These are phyloP conservation scores for Drosophila borborema DNA, from an alignment of 2,888 invertebrate species.

Conservation along the genomic window DNA sequence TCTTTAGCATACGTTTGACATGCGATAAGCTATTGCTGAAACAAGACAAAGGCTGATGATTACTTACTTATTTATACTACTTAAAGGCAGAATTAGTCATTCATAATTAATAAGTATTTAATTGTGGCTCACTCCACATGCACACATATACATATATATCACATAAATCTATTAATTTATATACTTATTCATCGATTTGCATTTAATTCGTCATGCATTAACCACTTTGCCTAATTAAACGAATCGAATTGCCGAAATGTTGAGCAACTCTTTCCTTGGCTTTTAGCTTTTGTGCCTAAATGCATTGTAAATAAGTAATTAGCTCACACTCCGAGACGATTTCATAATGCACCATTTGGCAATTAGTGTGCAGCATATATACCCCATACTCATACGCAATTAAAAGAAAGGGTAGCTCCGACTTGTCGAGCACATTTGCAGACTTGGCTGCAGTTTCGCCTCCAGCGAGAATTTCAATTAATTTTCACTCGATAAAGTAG, in stretches of 20 bases:
- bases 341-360: slow-evolving; percentile 21
- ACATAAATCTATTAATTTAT: background rate
- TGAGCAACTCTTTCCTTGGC: slow-evolving; percentile 4
- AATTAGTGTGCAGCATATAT: background rate
- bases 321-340: slow-evolving; percentile 14
- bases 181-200: background rate
- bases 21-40: background rate
- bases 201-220: slow-evolving; percentile 10
- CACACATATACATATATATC: background rate
- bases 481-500: slow-evolving; percentile 56
- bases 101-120: background rate
- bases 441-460: slow-evolving; percentile 37
- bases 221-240: slow-evolving; percentile 32
- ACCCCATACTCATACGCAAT: background rate
- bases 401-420: background rate
- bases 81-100: background rate
- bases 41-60: background rate
- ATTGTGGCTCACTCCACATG: background rate
- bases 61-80: too few species aligned
- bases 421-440: slow-evolving; percentile 17
- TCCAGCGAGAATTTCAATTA: slow-evolving; percentile 66
- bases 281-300: background rate
- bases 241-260: slow-evolving; percentile 11
- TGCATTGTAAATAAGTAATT: slow-evolving; percentile 37
- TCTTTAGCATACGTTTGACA: too few species aligned